Conservation (phyloP, 2,797 vertebrate genomes). For the Ispidina lecontei region DNA sequence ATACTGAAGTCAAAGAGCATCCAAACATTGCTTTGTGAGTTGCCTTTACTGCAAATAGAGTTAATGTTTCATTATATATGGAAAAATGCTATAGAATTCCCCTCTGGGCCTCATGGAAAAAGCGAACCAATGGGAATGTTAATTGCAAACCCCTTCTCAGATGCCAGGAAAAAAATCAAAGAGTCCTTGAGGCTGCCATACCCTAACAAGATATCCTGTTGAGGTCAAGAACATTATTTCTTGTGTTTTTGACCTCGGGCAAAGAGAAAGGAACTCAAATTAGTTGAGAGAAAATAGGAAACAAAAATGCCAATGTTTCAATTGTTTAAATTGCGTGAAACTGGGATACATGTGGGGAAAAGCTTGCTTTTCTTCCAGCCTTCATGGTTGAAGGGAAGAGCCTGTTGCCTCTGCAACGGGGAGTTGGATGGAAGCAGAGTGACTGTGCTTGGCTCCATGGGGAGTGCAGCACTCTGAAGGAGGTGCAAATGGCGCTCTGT, state of each 20-base stretch:
- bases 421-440: neutral
- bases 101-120: neutral
- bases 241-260: neutral
- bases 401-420: neutral
- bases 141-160: neutral
- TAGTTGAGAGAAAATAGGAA: slow-evolving; percentile 7
- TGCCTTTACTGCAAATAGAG: neutral
- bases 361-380: neutral
- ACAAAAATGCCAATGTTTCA: neutral
- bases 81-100: neutral
- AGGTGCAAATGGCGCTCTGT: neutral
- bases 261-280: neutral
- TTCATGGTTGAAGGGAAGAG: neutral
- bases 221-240: neutral
- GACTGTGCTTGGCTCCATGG: fast-evolving
- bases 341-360: neutral
- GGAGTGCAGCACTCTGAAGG: fast-evolving
- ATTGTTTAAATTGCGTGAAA: neutral
- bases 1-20: neutral
- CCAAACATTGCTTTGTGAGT: neutral
- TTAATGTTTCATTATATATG: neutral
- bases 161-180: neutral
- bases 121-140: neutral
- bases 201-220: neutral
- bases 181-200: neutral